Evolutionary conservation across 2,797 vertebrate species (phyloP), one percentile per base, ranked within the genome.

Genomic region (Schizothorax lantsangensis): DNA sequence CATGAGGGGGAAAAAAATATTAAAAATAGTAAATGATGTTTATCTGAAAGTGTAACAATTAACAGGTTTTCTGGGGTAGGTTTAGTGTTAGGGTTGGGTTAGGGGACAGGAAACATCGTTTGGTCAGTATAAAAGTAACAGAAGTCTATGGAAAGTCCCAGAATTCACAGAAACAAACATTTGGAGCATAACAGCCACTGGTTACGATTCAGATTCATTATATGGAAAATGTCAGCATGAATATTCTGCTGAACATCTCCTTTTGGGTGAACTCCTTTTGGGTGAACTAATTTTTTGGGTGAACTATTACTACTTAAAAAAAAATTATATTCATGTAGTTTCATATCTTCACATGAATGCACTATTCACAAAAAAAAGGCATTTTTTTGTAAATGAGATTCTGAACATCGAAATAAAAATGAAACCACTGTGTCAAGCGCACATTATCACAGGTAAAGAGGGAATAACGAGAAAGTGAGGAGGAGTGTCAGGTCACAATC

Each of bases 401-500:
- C 9, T 33, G n/a, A 80, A 47, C 4, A 40, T 12, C 1, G 5
- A 36, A 54, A 75, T 6, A 54, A 78, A 21, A 52, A 10, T 75
- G 2, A 52, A 75, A 75, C 4, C 19, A 5, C 17, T 9, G 4
- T 36, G 21, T 40, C 12, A n/a, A 59, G 36, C 7, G 1, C 23
- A 17, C 0, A 0, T 36, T 21, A 33, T 49, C 11, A 0, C 12
- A 66, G 9, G 5, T 5, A 86, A 86, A 26, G 10, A 54, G 21
- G 3, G 45, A 89, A 84, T 73, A 72, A 77, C 71, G 62, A 52
- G 33, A 81, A 86, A 83, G 52, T 72, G 54, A n/a, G 72, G 84
- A 47, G 59, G 12, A 83, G 79, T 52, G 84, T 86, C 62, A 14
- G 79, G 49, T 64, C 64, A 47, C 72, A 83, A 75, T 89, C 69